Evolutionary conservation across 2,888 invertebrate genomes (phyloP), one percentile per base, ranked within the genome.

Genomic region (Parasteatoda lunata): DNA sequence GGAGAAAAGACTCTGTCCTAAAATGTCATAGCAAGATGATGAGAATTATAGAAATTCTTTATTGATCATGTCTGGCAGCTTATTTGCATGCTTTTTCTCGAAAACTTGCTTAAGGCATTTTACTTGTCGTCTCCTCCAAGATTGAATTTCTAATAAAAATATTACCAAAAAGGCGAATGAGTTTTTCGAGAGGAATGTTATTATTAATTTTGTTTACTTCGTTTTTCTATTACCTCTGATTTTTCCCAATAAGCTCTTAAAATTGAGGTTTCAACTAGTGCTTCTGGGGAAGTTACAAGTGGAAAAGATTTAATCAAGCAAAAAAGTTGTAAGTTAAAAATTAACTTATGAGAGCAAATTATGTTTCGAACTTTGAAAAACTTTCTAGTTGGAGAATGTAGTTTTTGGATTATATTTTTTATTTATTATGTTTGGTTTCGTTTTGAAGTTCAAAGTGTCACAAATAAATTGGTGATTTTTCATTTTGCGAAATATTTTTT

Each of bases 81-180:
- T 59, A 15, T 81, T 69, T 73, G 65, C 73, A 81, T 75, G 54
- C 54, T 51, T 3, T 48, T 59, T 75, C 45, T 59, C 66, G 15
- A 59, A 47, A n/a, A 64, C 72, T 72, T 11, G 65, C 49, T 65
- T 11, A 15, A 11, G 54, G 75, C 54, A 48, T 81, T 81, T 80
- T 73, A 51, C 73, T 66, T 66, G 66, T 30, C 15, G 59, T 51
- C 73, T 80, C 73, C 30, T 13, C 45, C 51, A n/a, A n/a, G 71
- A 59, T 54, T 71, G 15, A 66, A 51, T 15, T 79, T 79, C 70
- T 79, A 71, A 71, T 79, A 59, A 79, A 79, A 70, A 48, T 70
- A n/a, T 49, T 2, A 13, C 70, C 47, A 8, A 30, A 9, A 13
- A n/a, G 59, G n/a, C n/a, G 59, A 59, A 59, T 13, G 59, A 9